Percentiles rank a stretch among this genome's conserved stretches.
Evolutionary conservation across 2,113 vertebrate species (phyloP).

Genomic region (Ginglymostoma cirratum): DNA sequence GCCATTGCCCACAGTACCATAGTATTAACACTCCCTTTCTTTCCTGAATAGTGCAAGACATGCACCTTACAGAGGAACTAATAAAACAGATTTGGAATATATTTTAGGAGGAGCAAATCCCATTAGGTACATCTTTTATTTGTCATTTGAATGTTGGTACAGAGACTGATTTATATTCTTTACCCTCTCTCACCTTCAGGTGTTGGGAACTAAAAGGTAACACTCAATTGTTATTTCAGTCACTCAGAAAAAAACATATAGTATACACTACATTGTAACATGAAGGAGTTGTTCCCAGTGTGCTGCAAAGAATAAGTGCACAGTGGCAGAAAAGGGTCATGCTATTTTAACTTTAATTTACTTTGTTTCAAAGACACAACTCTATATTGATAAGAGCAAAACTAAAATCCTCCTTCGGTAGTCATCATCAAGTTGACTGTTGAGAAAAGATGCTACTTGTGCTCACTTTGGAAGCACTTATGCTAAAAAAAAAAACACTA

Average conservation of each 20-base stretch:
- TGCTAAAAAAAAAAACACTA: not conserved
- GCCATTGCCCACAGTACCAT: not conserved
- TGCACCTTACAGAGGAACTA: not conserved
- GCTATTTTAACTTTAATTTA: not conserved
- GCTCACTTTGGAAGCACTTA: conserved; percentile 10
- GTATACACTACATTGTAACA: not conserved
- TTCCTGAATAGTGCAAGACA: not conserved
- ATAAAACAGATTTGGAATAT: not conserved
- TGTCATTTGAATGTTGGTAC: not conserved
- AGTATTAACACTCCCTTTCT: not conserved
- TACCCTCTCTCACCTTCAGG: not conserved
- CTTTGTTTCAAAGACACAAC: not conserved
- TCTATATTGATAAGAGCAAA: not conserved
- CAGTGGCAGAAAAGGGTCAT: not conserved
- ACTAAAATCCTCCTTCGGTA: not conserved
- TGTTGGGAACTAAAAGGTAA: conserved; percentile 11
- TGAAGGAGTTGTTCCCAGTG: not conserved
- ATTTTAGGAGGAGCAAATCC: not conserved
- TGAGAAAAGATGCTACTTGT: not conserved
- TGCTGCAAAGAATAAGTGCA: not conserved
- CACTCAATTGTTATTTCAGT: not conserved
- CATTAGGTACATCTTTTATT: not conserved
- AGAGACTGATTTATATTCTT: not conserved
- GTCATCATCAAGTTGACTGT: not conserved
- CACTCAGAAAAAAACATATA: not conserved